A percentile compares a stretch with the other conserved stretches of the same genome.
Conservation (phyloP, 1,140 invertebrate genomes). For the Hormaphis cornu region DNA sequence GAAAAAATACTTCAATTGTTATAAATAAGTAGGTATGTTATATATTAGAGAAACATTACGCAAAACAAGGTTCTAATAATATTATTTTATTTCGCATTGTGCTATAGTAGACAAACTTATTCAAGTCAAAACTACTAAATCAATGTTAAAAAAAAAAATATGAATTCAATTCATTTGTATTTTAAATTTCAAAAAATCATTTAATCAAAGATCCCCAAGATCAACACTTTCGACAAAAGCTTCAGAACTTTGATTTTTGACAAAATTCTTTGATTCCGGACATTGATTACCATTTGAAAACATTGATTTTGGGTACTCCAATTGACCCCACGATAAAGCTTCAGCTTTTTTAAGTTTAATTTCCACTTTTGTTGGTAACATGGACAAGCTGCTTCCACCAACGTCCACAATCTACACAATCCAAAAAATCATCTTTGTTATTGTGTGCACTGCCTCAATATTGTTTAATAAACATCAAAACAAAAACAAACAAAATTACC, state of each 20-base stretch:
- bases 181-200: background rate
- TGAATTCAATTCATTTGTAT: too few species aligned
- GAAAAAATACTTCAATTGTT: too few species aligned
- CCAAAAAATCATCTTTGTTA: too few species aligned
- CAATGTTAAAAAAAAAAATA: background rate
- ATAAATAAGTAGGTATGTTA: too few species aligned
- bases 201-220: background rate
- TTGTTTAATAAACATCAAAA: too few species aligned
- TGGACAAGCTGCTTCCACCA: slow-evolving; percentile 58
- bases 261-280: background rate
- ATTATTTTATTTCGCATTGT: too few species aligned
- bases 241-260: background rate
- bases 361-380: slow-evolving; percentile 90
- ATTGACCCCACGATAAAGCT: slow-evolving; percentile 65
- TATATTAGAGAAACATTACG: too few species aligned
- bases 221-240: slow-evolving; percentile 5
- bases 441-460: too few species aligned
- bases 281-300: background rate
- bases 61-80: too few species aligned
- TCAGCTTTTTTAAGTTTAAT: slow-evolving; percentile 84
- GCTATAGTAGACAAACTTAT: too few species aligned
- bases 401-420: slow-evolving; percentile 59
- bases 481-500: slow-evolving; percentile 52
- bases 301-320: slow-evolving; percentile 53
- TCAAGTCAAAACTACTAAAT: too few species aligned